These are phyloP conservation scores for Geophilus truncorum DNA, from an alignment of 2,888 invertebrate species.

Conservation along the genomic window DNA sequence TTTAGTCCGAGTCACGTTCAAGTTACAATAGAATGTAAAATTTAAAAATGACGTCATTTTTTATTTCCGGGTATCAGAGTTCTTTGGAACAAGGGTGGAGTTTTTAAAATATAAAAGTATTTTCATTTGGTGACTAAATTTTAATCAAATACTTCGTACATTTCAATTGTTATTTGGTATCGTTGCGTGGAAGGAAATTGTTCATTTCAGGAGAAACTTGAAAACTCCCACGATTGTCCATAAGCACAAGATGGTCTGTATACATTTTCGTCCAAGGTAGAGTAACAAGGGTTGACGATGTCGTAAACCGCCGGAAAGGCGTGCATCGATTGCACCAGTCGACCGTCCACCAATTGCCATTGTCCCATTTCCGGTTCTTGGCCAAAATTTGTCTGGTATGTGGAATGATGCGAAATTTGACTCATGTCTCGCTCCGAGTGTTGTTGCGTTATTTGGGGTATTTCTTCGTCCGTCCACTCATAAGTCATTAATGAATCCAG, in stretches of 20 bases:
- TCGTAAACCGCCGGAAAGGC: not conserved
- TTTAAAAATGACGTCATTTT: not conserved
- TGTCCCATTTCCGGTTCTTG: not conserved
- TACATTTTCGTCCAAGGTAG: not conserved
- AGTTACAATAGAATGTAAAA: not conserved
- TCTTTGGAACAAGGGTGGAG: not conserved
- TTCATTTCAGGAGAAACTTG: not conserved
- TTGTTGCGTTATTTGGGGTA: not conserved
- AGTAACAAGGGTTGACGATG: not conserved
- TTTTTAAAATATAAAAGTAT: not conserved
- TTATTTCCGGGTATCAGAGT: not conserved
- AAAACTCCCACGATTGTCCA: not conserved
- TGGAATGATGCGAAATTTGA: not conserved
- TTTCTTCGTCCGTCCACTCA: not conserved
- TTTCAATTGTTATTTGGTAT: too few relatives aligned
- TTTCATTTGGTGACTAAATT: not conserved
- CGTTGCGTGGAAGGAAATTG: too few relatives aligned
- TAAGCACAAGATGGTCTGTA: not conserved
- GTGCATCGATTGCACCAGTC: not conserved
- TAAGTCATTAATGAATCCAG: not conserved
- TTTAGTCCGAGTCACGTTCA: conserved; percentile 1
- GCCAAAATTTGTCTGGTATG: not conserved
- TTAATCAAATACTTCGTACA: too few relatives aligned
- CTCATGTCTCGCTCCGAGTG: not conserved
- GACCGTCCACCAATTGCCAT: not conserved